phyloP scores from a whole-genome alignment of 2,888 invertebrate genomes.

The Noctua fimbriata region DNA sequence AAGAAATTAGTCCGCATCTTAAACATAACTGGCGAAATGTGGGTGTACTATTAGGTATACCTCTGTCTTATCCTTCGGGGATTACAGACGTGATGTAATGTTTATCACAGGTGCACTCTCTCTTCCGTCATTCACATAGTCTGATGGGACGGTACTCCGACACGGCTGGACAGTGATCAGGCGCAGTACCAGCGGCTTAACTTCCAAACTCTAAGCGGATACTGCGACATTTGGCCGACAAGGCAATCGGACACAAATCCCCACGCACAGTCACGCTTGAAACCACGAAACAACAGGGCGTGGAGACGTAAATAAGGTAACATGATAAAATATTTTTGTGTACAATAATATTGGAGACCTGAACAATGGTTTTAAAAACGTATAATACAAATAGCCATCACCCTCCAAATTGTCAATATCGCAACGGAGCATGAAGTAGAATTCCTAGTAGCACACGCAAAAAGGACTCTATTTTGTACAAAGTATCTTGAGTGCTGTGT shows the following conservation, averaged over 20 bases:
- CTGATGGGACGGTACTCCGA: background rate
- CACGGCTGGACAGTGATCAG: background rate
- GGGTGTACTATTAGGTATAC: no score
- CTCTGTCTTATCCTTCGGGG: no score
- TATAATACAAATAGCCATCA: background rate
- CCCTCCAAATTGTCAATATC: background rate
- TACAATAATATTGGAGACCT: background rate
- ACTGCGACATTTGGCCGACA: background rate
- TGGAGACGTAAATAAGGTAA: background rate
- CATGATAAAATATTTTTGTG: background rate
- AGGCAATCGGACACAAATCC: background rate
- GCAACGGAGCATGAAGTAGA: background rate
- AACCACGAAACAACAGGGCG: background rate
- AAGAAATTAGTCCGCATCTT: background rate
- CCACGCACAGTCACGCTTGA: background rate
- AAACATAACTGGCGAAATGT: no score
- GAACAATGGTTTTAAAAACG: constrained; percentile 2
- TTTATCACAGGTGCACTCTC: background rate
- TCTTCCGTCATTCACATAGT: background rate
- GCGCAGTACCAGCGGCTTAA: background rate
- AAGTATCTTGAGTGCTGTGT: constrained; percentile 19
- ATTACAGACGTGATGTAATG: no score
- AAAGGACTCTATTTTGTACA: constrained; percentile 1
- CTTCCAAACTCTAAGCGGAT: background rate
- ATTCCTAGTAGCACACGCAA: background rate